Base-by-base conservation (phyloP, 2,888 invertebrate genomes). In the Leptogaster cylindrica region DNA sequence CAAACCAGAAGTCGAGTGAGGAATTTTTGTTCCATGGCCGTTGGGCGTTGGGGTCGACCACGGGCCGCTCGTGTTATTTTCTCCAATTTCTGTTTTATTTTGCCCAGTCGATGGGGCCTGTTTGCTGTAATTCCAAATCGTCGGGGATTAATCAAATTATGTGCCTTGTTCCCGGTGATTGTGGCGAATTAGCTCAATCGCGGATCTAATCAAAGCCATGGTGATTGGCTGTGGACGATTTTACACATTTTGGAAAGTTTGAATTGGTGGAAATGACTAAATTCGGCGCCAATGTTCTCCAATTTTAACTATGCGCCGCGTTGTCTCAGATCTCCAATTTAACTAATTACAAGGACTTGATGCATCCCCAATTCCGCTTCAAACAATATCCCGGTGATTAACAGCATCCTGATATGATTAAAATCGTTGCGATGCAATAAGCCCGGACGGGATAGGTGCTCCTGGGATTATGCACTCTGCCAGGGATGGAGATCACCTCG, bases 1-100 rank as follows among this genome's bases (percentile, higher is more conserved):
- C 65, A 65, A 65, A 65, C 51, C 65, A 65, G 65, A 65, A 65
- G 52, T 61, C 44, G 61, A 61, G 44, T 61, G 61, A 28, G 44
- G 31, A 44, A 44, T 61, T 61, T 44, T 61, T 61, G 41, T 61
- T 25, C 44, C 44, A 27, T 44, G 27, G 36, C 61, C 61, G 27
- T 61, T 44, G n/a, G n/a, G n/a, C n/a, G n/a, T n/a, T n/a, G n/a
- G n/a, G n/a, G 44, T 61, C 41, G 36, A 18, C 55, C 14, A 16
- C 6, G 25, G 2, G 14, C 51, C 51, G 50, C 12, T 25, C n/a
- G n/a, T n/a, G n/a, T n/a, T n/a, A n/a, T n/a, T n/a, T n/a, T n/a
- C n/a, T n/a, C n/a, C n/a, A n/a, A n/a, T n/a, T n/a, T n/a, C n/a
- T n/a, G n/a, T 51, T 27, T 28, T 28, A 16, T 51, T 51, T 18